A percentile compares a stretch with the other conserved stretches of the same genome.
phyloP scores from a whole-genome alignment of 2,113 vertebrate genomes.

The Cyanoramphus novaezelandiae region DNA sequence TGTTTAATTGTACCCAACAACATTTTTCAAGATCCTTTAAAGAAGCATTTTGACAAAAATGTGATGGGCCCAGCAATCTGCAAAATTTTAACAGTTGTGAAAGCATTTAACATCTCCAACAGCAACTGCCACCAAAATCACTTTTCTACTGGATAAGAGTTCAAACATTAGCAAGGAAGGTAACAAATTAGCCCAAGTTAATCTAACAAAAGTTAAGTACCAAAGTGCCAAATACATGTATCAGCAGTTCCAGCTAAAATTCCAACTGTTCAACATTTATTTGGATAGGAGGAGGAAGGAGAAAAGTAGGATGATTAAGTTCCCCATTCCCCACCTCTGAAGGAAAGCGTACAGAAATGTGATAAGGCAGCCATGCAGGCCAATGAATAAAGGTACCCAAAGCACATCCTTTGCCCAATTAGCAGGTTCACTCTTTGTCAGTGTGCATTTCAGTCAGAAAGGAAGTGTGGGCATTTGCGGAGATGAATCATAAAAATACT shows the following conservation, averaged over 20 bases:
- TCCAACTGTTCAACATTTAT: neutral
- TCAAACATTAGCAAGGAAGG: neutral
- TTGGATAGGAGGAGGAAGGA: neutral
- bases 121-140: neutral
- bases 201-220: neutral
- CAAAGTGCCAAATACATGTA: neutral
- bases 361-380: accelerated
- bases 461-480: neutral
- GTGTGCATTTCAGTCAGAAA: neutral
- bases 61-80: neutral
- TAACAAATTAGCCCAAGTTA: neutral
- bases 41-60: neutral
- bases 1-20: neutral
- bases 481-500: neutral
- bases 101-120: neutral
- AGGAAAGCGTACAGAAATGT: neutral
- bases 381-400: neutral
- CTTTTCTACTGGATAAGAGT: neutral
- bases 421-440: neutral
- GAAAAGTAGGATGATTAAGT: neutral
- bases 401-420: neutral
- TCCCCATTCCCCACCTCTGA: neutral
- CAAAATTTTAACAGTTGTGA: neutral
- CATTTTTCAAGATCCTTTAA: neutral
- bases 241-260: neutral